These are phyloP conservation scores for Coenobita brevimanus DNA, from an alignment of 1,140 invertebrate species.

Conservation along the genomic window DNA sequence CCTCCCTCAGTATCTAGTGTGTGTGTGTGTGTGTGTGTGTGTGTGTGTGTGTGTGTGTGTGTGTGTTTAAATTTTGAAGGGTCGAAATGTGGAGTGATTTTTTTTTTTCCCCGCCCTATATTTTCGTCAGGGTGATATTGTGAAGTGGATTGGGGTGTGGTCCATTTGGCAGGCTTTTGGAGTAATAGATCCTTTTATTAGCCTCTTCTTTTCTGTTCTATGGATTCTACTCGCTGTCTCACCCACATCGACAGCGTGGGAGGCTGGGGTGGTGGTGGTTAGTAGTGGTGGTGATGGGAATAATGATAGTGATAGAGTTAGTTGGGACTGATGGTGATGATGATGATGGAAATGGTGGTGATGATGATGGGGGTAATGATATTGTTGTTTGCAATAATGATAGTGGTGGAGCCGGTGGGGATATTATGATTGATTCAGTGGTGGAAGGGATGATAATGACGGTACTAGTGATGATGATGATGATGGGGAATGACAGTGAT, in stretches of 20 bases:
- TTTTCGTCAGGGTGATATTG: too few relatives aligned
- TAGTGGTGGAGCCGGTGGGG: not conserved
- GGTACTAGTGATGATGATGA: not conserved
- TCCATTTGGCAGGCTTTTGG: too few relatives aligned
- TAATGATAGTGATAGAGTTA: too few relatives aligned
- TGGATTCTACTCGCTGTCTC: too few relatives aligned
- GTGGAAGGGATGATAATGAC: not conserved
- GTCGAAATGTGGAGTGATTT: too few relatives aligned
- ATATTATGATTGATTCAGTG: not conserved
- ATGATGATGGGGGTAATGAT: not conserved
- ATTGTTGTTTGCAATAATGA: not conserved
- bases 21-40: constrained; percentile 16
- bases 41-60: not conserved
- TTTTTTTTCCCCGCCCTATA: too few relatives aligned
- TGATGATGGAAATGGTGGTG: not conserved
- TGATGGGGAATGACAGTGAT: not conserved
- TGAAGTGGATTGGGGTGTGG: too few relatives aligned
- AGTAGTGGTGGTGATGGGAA: not conserved
- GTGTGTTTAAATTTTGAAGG: not conserved
- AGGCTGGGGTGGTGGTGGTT: not conserved
- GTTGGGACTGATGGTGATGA: not conserved
- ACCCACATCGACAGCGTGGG: too few relatives aligned
- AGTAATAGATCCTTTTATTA: too few relatives aligned
- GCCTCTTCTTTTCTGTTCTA: too few relatives aligned
- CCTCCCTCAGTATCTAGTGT: not conserved